phyloP scores from a whole-genome alignment of 1,140 invertebrate species.

The Aporrectodea caliginosa region DNA sequence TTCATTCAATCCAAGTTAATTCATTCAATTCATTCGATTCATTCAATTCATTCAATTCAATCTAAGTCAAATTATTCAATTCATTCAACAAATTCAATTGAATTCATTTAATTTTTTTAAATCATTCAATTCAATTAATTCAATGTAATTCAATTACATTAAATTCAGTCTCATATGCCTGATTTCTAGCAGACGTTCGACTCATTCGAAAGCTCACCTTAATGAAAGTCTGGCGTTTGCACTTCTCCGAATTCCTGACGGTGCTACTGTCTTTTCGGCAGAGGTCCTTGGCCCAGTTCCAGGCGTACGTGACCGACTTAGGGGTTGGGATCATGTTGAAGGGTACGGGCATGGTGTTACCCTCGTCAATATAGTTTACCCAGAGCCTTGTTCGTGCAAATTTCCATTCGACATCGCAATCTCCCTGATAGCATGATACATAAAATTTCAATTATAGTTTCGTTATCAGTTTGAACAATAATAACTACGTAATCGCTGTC shows the following conservation, averaged over 20 bases:
- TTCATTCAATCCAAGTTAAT: too few species aligned
- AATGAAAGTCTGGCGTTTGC: slow-evolving; percentile 50
- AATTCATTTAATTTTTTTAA: too few species aligned
- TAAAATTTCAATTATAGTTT: slow-evolving; percentile 9
- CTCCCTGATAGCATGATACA: slow-evolving; percentile 62
- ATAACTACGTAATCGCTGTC: background rate
- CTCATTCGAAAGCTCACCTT: too few species aligned
- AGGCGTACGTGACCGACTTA: slow-evolving; percentile 62
- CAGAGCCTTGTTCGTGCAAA: slow-evolving; percentile 83
- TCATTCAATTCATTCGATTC: too few species aligned
- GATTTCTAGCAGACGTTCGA: too few species aligned
- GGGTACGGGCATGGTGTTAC: slow-evolving; percentile 78
- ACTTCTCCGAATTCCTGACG: slow-evolving; percentile 27
- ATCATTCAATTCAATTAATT: too few species aligned
- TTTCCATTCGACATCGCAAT: slow-evolving; percentile 88
- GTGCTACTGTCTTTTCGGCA: slow-evolving; percentile 10
- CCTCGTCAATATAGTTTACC: slow-evolving; percentile 91
- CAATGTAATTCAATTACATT: too few species aligned
- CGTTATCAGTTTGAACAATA: too few species aligned
- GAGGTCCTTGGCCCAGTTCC: slow-evolving; percentile 24
- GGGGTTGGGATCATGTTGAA: slow-evolving; percentile 90
- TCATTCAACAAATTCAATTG: too few species aligned
- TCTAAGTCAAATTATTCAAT: too few species aligned
- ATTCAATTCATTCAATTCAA: too few species aligned
- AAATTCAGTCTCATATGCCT: too few species aligned